These are phyloP conservation scores for Varecia variegata DNA, from an alignment of 2,797 vertebrate genomes.

Conservation along the genomic window DNA sequence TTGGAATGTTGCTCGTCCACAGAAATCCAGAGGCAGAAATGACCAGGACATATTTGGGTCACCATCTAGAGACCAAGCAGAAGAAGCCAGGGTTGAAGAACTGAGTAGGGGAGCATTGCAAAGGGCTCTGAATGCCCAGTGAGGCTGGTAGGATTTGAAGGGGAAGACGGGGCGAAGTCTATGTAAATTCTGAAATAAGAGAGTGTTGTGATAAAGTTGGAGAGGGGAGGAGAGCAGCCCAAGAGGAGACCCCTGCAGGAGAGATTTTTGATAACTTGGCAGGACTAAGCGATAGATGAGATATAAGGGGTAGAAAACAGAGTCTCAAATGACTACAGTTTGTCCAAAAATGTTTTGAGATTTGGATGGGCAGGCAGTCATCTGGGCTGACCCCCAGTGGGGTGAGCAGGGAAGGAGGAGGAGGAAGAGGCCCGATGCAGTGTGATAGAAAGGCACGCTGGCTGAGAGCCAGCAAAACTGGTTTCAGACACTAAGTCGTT, in stretches of 20 bases:
- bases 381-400: neutral
- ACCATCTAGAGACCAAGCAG: neutral
- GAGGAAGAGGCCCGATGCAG: neutral
- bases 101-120: too few species aligned
- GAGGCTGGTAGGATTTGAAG: neutral
- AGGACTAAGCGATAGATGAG: neutral
- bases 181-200: neutral
- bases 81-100: neutral
- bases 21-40: neutral
- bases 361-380: neutral
- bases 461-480: accelerated
- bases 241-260: neutral
- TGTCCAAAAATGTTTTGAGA: neutral
- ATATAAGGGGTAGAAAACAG: neutral
- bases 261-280: neutral
- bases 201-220: neutral
- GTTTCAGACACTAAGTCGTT: too few species aligned
- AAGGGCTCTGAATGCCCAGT: neutral
- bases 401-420: neutral
- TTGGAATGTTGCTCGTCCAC: neutral
- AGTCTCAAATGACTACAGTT: neutral
- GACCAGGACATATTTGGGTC: neutral
- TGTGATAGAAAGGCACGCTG: neutral
- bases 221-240: neutral
- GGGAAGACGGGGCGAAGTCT: neutral